Evolutionary conservation across 2,888 invertebrate species (phyloP).

Genomic region (Aquatica leii): DNA sequence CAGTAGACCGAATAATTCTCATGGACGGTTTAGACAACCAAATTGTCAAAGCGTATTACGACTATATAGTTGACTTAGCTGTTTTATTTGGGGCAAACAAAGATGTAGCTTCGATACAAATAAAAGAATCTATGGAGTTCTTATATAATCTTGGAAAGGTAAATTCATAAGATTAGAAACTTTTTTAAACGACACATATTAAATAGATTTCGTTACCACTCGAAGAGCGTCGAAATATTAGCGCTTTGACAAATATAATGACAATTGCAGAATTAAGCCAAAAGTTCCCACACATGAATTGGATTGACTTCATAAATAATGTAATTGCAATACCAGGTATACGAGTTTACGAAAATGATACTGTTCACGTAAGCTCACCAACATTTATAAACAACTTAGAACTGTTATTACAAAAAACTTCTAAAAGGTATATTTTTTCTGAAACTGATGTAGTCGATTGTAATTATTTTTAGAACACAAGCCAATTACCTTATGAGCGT

Average conservation of each 20-base stretch:
- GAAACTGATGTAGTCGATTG: not conserved
- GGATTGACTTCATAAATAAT: conserved; percentile 85
- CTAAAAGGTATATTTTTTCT: conserved; percentile 59
- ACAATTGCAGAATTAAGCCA: conserved; percentile 76
- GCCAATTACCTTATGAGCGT: conserved; percentile 90
- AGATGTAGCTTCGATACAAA: conserved; percentile 71
- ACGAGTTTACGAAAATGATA: conserved; percentile 71
- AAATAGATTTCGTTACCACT: conserved; percentile 81
- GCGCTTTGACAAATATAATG: conserved; percentile 90
- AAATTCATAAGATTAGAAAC: conserved; percentile 50
- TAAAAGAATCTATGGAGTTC: conserved; percentile 82
- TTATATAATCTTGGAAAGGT: conserved; percentile 93
- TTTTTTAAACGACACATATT: not conserved
- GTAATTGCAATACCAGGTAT: conserved; percentile 72
- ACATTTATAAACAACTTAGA: conserved; percentile 78
- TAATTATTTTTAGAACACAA: conserved; percentile 63
- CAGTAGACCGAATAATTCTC: conserved; percentile 84
- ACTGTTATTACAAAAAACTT: conserved; percentile 63
- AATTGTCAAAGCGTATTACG: conserved; percentile 84
- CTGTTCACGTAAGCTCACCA: conserved; percentile 86
- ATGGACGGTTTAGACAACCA: conserved; percentile 83
- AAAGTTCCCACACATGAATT: conserved; percentile 79
- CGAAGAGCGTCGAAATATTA: conserved; percentile 90
- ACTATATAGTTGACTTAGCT: conserved; percentile 88
- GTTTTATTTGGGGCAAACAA: conserved; percentile 83